Evolutionary conservation across 2,888 invertebrate species (phyloP).

Genomic region (Morinoia aosen): DNA sequence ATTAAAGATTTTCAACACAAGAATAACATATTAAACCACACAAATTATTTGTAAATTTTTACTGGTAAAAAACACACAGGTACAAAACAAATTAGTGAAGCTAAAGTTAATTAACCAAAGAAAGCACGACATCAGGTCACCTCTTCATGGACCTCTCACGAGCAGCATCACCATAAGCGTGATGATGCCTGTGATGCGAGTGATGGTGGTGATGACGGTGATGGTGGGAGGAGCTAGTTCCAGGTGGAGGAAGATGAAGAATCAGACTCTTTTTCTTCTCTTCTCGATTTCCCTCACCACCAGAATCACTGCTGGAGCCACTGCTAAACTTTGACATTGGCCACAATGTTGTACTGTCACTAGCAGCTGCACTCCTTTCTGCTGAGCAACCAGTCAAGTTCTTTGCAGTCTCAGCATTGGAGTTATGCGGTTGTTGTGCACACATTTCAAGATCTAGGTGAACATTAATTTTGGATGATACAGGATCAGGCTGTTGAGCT

Average conservation of each 20-base stretch:
- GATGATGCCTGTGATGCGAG: conserved; percentile 41
- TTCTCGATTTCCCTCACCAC: conserved; percentile 61
- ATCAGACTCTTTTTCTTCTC: conserved; percentile 65
- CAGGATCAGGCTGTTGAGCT: neutral
- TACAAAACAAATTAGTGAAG: conserved; percentile 1
- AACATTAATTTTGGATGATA: neutral
- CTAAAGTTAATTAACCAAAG: neutral
- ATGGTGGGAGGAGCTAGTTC: conserved; percentile 42
- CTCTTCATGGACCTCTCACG: conserved; percentile 46
- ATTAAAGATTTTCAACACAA: neutral
- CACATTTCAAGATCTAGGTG: neutral
- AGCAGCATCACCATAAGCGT: conserved; percentile 32
- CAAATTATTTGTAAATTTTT: neutral
- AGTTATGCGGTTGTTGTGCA: neutral
- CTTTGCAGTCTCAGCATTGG: neutral
- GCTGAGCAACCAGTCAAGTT: neutral
- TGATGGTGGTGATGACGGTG: conserved; percentile 59
- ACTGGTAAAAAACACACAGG: neutral
- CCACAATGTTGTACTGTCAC: neutral
- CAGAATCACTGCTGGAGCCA: conserved; percentile 53
- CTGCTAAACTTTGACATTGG: conserved; percentile 37
- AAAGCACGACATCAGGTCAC: neutral
- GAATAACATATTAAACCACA: neutral
- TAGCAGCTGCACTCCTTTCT: neutral
- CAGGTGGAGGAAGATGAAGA: conserved; percentile 64